Conservation (phyloP, 2,113 vertebrate genomes). For the Suricata suricatta region DNA sequence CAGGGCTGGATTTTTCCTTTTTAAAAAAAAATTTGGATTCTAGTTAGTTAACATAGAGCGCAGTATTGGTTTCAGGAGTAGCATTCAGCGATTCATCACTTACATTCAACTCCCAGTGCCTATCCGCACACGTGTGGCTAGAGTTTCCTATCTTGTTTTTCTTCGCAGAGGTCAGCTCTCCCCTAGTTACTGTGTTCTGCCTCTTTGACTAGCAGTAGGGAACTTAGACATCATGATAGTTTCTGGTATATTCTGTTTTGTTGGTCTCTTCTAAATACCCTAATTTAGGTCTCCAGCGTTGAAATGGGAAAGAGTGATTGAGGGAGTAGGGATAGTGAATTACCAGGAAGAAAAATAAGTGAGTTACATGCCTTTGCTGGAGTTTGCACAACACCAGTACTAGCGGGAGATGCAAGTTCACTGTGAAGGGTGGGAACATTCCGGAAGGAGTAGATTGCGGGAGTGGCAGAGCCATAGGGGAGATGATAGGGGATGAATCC, state of each 20-base stretch:
- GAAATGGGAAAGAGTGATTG: background rate
- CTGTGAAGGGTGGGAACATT: background rate
- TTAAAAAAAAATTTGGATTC: no score
- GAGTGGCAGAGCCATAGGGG: background rate
- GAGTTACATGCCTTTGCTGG: background rate
- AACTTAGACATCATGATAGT: background rate
- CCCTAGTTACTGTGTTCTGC: background rate
- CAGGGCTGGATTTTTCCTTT: background rate
- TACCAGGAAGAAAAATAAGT: background rate
- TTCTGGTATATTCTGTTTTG: background rate
- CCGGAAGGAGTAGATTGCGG: accelerated
- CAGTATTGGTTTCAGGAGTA: no score
- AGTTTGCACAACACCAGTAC: background rate
- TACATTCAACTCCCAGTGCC: no score
- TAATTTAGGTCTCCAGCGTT: background rate
- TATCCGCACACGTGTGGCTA: no score
- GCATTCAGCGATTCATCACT: no score
- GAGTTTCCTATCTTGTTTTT: background rate
- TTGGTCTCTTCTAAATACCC: background rate
- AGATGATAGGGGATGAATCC: no score
- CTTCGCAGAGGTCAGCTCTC: background rate
- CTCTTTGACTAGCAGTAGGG: background rate
- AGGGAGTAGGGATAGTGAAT: background rate
- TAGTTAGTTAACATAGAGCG: no score
- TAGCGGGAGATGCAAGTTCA: background rate